A percentile compares a stretch with the other conserved stretches of the same genome.
Evolutionary conservation across 2,888 invertebrate species (phyloP).

Genomic region (Standfussiana lucernea): DNA sequence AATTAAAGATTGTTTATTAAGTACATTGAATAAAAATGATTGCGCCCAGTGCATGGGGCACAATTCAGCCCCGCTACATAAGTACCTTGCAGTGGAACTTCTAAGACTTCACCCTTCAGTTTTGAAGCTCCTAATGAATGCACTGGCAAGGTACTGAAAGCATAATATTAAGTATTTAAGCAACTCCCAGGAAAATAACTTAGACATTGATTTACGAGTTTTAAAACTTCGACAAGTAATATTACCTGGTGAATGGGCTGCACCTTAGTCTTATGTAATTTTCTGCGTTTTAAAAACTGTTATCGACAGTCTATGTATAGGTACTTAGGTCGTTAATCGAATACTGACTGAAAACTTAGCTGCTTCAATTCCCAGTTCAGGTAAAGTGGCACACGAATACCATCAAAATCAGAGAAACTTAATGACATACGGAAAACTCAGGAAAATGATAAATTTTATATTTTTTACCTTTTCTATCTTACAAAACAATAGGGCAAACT

Average conservation of each 20-base stretch:
- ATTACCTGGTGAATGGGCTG: neutral
- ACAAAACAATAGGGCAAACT: too few relatives aligned
- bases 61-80: neutral
- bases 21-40: neutral
- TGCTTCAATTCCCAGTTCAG: too few relatives aligned
- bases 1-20: too few relatives aligned
- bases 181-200: slow-evolving; percentile 33
- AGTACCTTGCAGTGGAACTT: neutral
- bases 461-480: too few relatives aligned
- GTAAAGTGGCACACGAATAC: too few relatives aligned
- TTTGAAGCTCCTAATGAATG: slow-evolving; percentile 24
- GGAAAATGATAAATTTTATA: too few relatives aligned
- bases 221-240: slow-evolving; percentile 38
- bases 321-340: too few relatives aligned
- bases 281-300: neutral
- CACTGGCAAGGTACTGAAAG: slow-evolving; percentile 19
- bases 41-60: neutral
- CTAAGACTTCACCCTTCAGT: slow-evolving; percentile 5
- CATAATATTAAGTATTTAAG: slow-evolving; percentile 20
- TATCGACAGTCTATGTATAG: neutral
- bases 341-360: too few relatives aligned
- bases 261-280: neutral
- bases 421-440: too few relatives aligned
- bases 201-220: slow-evolving; percentile 51
- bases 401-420: too few relatives aligned